Conservation (phyloP, 2,888 invertebrate species). For the Odontocerum albicorne region DNA sequence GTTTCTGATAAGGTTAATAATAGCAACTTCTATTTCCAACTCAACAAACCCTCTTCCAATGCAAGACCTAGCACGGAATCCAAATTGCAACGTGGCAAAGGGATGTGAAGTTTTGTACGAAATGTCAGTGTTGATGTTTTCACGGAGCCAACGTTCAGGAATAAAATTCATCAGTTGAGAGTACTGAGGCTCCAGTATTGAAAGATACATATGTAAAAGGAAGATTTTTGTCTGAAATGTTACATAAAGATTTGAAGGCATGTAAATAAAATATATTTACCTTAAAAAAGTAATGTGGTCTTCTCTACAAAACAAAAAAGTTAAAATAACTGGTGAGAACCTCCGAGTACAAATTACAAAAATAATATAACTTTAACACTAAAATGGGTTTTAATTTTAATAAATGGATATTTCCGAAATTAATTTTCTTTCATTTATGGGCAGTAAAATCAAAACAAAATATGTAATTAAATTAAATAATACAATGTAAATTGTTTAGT, state of each 20-base stretch:
- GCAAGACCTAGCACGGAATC: conserved; percentile 68
- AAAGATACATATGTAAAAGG: conserved; percentile 68
- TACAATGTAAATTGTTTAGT: too few species aligned
- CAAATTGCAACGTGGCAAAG: conserved; percentile 66
- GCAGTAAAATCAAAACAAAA: too few species aligned
- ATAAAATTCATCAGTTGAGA: conserved; percentile 62
- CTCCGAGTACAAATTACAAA: too few species aligned
- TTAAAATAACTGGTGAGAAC: too few species aligned
- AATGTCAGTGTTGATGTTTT: conserved; percentile 45
- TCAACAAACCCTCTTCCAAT: conserved; percentile 67
- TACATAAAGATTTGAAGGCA: background rate
- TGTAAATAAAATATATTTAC: too few species aligned
- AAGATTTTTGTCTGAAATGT: conserved; percentile 62
- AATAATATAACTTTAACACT: too few species aligned
- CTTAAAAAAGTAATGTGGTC: too few species aligned
- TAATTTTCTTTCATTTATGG: too few species aligned
- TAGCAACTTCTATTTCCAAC: conserved; percentile 55
- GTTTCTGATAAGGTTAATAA: conserved; percentile 43
- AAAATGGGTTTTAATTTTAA: too few species aligned
- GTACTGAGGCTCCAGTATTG: conserved; percentile 65
- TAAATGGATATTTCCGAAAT: too few species aligned
- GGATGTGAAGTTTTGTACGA: conserved; percentile 57
- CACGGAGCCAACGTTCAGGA: conserved; percentile 73
- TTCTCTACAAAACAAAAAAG: too few species aligned
- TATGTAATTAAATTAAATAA: too few species aligned